These are phyloP conservation scores for Eremophila alpestris DNA, from an alignment of 2,797 vertebrate species.

Conservation along the genomic window DNA sequence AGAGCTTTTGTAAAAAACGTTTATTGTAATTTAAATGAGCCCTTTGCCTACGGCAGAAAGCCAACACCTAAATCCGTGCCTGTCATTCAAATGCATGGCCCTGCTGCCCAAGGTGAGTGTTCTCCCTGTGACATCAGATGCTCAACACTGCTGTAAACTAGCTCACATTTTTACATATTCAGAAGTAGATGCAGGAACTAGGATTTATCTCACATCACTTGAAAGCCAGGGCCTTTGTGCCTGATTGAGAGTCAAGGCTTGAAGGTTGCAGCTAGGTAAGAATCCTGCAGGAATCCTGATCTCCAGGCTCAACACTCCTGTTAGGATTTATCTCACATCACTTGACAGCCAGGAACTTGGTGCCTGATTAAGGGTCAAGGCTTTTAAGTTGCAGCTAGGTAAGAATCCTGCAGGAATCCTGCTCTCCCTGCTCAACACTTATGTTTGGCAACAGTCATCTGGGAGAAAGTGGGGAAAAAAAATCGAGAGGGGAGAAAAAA, in stretches of 20 bases:
- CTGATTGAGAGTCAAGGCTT: not conserved
- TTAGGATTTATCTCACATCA: not conserved
- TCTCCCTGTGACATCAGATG: not conserved
- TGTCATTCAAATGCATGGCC: not conserved
- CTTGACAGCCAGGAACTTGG: not conserved
- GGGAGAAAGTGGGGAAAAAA: not conserved
- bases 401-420: conserved; percentile 6
- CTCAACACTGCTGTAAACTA: not conserved
- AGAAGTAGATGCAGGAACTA: not conserved
- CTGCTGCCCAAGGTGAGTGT: not conserved
- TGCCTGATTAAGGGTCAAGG: not conserved
- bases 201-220: not conserved
- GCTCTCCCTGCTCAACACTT: not conserved
- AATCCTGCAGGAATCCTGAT: conserved; percentile 2
- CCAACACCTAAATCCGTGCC: not conserved
- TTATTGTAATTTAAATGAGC: not conserved
- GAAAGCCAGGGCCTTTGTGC: not conserved
- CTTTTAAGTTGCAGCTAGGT: not conserved
- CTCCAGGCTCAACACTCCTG: not conserved
- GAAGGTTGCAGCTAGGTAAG: not conserved
- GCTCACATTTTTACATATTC: not conserved
- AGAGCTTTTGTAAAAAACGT: not conserved
- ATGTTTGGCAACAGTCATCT: not conserved
- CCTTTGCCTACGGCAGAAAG: not conserved
- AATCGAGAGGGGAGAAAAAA: not conserved